A percentile compares a stretch with the other conserved stretches of the same genome.
phyloP scores from a whole-genome alignment of 2,113 vertebrate genomes.

The Butastur rufipennis region DNA sequence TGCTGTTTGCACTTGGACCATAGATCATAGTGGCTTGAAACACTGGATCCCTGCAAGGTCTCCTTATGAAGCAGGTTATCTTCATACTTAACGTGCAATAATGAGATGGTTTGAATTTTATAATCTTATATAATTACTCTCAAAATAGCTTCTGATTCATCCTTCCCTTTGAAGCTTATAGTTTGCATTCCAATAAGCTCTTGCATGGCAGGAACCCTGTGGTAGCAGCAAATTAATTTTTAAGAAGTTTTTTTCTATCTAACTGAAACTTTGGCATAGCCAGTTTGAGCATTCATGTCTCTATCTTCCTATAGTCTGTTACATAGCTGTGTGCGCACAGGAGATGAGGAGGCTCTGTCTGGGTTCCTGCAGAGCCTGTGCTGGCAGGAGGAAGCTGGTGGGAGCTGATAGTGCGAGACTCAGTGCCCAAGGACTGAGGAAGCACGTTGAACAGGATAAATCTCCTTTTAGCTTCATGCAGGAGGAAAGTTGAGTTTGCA shows the following conservation, averaged over 20 bases:
- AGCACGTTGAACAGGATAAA: neutral
- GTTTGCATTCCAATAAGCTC: slow-evolving; percentile 52
- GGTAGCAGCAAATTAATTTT: slow-evolving; percentile 57
- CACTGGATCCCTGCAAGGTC: neutral
- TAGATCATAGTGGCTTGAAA: neutral
- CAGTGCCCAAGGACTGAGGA: neutral
- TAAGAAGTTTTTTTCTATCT: slow-evolving; percentile 24
- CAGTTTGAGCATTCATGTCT: neutral
- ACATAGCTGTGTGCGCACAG: neutral
- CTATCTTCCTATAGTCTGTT: neutral
- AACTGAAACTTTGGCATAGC: neutral
- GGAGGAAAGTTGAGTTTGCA: neutral
- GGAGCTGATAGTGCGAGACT: neutral
- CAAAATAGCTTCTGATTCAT: slow-evolving; percentile 64
- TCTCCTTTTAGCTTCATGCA: neutral
- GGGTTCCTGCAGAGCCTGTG: neutral
- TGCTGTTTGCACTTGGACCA: neutral
- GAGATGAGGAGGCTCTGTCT: neutral
- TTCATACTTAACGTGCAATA: neutral
- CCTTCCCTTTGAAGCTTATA: slow-evolving; percentile 64
- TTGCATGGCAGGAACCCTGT: slow-evolving; percentile 25
- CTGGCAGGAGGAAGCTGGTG: neutral
- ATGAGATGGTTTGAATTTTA: slow-evolving; percentile 43
- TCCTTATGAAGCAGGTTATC: neutral
- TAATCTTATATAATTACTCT: slow-evolving; percentile 67